Conservation (phyloP, 2,113 vertebrate genomes). For the Cephalopterus ornatus region DNA sequence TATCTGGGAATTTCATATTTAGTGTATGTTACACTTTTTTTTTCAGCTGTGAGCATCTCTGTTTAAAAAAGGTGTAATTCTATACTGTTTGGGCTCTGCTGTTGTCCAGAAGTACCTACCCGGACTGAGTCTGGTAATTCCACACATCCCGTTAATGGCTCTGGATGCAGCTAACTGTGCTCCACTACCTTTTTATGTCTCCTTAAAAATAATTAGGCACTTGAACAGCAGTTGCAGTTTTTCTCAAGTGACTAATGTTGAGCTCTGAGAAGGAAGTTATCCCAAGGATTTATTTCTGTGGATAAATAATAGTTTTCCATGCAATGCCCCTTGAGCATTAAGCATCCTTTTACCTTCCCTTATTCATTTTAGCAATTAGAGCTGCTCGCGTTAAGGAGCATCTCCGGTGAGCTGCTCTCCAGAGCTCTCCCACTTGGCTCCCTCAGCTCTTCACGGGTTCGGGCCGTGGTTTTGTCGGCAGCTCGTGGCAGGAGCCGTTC, state of each 20-base stretch:
- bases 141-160: neutral
- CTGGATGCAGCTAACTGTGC: neutral
- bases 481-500: neutral
- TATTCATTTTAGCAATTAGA: neutral
- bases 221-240: neutral
- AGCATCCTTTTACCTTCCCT: neutral
- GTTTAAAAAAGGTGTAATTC: neutral
- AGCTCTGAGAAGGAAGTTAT: neutral
- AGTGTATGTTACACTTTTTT: neutral
- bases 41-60: neutral
- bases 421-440: neutral
- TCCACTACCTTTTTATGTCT: neutral
- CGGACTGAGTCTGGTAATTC: accelerated
- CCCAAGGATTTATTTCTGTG: neutral
- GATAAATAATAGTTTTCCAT: neutral
- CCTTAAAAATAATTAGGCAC: neutral
- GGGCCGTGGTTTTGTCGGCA: neutral
- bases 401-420: neutral
- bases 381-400: neutral
- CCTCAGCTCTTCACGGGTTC: neutral
- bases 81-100: neutral
- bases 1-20: neutral
- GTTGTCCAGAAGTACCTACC: neutral
- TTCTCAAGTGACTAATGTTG: neutral
- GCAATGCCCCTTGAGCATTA: neutral